Conservation (phyloP, 2,113 vertebrate species). For the Thalassarche chlororhynchos region DNA sequence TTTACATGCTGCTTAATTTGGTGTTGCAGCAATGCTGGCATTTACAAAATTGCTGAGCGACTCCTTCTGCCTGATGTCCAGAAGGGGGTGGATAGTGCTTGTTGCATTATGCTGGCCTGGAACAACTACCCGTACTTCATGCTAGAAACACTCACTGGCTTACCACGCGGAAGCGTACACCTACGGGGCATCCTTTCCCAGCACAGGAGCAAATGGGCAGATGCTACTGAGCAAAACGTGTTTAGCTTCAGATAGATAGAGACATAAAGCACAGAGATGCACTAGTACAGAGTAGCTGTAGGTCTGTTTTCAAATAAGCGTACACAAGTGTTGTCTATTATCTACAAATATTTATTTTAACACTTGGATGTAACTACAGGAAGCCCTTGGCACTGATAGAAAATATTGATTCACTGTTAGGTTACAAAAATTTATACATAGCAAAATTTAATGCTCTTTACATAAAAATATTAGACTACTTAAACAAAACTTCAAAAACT, state of each 20-base stretch:
- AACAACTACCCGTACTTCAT: background rate
- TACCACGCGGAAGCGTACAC: background rate
- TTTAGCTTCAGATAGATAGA: background rate
- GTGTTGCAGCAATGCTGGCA: background rate
- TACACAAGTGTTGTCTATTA: constrained; percentile 80
- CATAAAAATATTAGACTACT: constrained; percentile 90
- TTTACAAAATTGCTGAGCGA: background rate
- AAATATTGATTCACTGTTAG: constrained; percentile 93
- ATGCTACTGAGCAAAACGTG: background rate
- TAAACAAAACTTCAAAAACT: constrained; percentile 83
- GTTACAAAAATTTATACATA: constrained; percentile 99
- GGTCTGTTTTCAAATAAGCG: constrained; percentile 77
- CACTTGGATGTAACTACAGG: constrained; percentile 87
- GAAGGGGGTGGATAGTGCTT: background rate
- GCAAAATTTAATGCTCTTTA: constrained; percentile 95
- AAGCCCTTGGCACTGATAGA: constrained; percentile 91
- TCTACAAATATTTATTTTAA: constrained; percentile 87
- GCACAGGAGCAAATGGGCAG: background rate
- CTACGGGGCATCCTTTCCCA: background rate
- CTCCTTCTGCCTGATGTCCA: background rate
- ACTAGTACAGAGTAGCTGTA: background rate
- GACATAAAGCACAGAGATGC: background rate
- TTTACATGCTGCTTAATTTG: background rate
- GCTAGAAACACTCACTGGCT: background rate
- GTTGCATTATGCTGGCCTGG: constrained; percentile 17